Conservation (phyloP, 1,140 invertebrate species). For the Myzus persicae region DNA sequence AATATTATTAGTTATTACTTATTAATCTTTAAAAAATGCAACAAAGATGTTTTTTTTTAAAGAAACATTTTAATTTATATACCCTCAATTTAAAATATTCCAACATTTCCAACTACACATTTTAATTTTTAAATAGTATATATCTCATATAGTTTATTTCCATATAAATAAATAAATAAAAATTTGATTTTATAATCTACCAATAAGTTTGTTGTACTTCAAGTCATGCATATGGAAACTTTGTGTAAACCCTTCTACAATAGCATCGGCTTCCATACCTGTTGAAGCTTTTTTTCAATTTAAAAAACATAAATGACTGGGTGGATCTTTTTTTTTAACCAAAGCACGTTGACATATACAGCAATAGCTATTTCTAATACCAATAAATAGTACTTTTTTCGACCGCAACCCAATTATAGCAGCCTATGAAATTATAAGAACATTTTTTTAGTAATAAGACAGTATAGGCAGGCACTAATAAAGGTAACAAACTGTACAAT, state of each 20-base stretch:
- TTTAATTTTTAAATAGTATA: background rate
- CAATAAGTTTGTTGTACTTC: slow-evolving; percentile 63
- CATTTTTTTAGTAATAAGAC: too few relatives aligned
- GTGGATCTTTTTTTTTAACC: slow-evolving; percentile 20
- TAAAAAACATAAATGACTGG: slow-evolving; percentile 62
- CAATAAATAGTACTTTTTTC: slow-evolving; percentile 63
- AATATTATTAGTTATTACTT: too few relatives aligned
- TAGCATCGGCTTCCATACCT: slow-evolving; percentile 65
- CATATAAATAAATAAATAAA: background rate
- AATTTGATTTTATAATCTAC: slow-evolving; percentile 26
- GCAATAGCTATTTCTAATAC: slow-evolving; percentile 65
- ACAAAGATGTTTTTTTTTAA: too few relatives aligned
- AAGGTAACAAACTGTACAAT: background rate
- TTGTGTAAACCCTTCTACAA: slow-evolving; percentile 64
- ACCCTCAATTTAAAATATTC: too few relatives aligned
- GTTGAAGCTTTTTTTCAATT: slow-evolving; percentile 64
- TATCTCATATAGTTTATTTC: background rate
- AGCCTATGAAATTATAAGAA: too few relatives aligned
- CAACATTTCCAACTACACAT: too few relatives aligned
- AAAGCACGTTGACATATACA: slow-evolving; percentile 60
- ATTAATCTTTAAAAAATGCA: too few relatives aligned
- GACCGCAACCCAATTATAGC: slow-evolving; percentile 63
- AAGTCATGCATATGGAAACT: slow-evolving; percentile 63
- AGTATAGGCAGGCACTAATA: too few relatives aligned
- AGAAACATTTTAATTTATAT: too few relatives aligned